Conservation (phyloP, 2,797 vertebrate genomes). For the Synanceia verrucosa region DNA sequence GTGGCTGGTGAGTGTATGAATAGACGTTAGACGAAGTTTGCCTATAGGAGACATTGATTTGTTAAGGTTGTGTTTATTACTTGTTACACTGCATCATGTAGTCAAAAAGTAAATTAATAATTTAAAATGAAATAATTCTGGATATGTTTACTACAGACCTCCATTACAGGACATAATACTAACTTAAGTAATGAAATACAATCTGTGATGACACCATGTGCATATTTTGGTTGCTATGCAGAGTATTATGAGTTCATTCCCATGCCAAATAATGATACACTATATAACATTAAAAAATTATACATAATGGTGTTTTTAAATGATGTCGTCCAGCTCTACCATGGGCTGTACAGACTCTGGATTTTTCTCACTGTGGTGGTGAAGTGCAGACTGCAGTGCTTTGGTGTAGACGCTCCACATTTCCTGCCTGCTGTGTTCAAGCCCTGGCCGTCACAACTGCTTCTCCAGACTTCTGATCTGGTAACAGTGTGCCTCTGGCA, state of each 20-base stretch:
- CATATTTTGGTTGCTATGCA: background rate
- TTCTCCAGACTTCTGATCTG: conserved; percentile 6
- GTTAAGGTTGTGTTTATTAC: too few species aligned
- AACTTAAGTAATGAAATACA: too few species aligned
- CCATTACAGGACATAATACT: too few species aligned
- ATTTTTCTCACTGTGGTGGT: background rate
- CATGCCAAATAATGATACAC: background rate
- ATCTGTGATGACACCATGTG: too few species aligned
- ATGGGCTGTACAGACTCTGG: background rate
- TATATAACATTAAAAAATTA: background rate
- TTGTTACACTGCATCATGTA: too few species aligned
- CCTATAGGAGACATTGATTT: too few species aligned
- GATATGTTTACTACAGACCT: too few species aligned
- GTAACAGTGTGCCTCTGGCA: background rate
- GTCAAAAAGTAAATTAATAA: too few species aligned
- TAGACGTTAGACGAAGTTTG: too few species aligned
- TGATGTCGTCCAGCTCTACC: background rate
- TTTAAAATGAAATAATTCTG: too few species aligned
- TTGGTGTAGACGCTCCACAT: conserved; percentile 2
- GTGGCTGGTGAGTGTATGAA: too few species aligned
- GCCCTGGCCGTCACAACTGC: background rate
- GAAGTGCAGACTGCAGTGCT: background rate
- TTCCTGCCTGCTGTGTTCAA: conserved; percentile 14
- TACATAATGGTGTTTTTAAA: background rate
- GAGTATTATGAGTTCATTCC: background rate